Conservation (phyloP, 2,797 vertebrate species). For the Pempheris klunzingeri region DNA sequence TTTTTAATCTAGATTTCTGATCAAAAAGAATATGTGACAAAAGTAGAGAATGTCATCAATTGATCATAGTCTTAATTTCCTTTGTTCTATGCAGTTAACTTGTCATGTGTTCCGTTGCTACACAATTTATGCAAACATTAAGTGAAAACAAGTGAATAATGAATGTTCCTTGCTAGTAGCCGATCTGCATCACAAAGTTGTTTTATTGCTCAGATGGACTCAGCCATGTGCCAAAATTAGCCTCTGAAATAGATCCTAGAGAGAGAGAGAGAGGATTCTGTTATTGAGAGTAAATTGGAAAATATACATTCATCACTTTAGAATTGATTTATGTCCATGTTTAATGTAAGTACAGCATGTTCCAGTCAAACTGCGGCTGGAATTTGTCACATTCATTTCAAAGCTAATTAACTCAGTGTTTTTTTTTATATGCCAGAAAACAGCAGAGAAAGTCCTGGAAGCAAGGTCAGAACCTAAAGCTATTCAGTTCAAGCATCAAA, state of each 20-base stretch:
- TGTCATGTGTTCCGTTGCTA: conserved; percentile 10
- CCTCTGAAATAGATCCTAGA: conserved; percentile 15
- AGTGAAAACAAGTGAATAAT: background rate
- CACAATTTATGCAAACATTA: conserved; percentile 7
- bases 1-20: background rate
- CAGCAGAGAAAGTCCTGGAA: conserved; percentile 1
- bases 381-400: background rate
- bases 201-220: conserved; percentile 2
- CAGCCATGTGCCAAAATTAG: conserved; percentile 9
- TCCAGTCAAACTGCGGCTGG: background rate
- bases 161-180: background rate
- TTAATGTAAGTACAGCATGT: conserved; percentile 13
- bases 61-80: background rate
- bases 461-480: background rate
- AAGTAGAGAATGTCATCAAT: background rate
- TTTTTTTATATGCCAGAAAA: background rate
- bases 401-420: conserved; percentile 13
- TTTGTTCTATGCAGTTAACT: conserved; percentile 6
- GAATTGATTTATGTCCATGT: conserved; percentile 29
- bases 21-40: conserved; percentile 5
- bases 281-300: conserved; percentile 17
- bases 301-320: conserved; percentile 29
- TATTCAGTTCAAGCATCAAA: background rate
- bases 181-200: background rate
- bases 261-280: conserved; percentile 13